phyloP scores from a whole-genome alignment of 2,888 invertebrate species.

The Dromius quadrimaculatus region DNA sequence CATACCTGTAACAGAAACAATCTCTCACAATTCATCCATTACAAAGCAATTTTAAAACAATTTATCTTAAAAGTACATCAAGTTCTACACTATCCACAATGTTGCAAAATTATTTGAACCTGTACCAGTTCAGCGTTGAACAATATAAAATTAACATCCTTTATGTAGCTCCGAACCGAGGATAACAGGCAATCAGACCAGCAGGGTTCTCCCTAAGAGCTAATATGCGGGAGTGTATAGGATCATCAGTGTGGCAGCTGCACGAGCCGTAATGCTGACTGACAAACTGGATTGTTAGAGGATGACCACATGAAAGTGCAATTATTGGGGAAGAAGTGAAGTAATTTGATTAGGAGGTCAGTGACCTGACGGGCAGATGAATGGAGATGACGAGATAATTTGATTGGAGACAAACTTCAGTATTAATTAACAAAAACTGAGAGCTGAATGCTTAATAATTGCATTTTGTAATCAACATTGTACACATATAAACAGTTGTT shows the following conservation, averaged over 20 bases:
- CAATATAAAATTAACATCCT: constrained; percentile 27
- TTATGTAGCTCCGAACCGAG: constrained; percentile 19
- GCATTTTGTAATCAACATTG: no score
- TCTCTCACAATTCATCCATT: background rate
- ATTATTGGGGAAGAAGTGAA: constrained; percentile 4
- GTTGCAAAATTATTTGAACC: constrained; percentile 17
- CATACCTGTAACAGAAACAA: constrained; percentile 19
- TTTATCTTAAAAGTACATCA: constrained; percentile 3
- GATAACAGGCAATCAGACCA: constrained; percentile 35
- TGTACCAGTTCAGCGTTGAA: background rate
- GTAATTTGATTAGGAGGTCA: background rate
- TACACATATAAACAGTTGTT: no score
- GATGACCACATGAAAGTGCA: constrained; percentile 5
- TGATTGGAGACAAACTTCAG: no score
- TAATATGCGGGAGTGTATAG: background rate
- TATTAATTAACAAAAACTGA: no score
- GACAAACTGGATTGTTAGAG: constrained; percentile 8
- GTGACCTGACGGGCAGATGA: background rate
- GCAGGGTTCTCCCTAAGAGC: background rate
- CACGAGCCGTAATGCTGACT: background rate
- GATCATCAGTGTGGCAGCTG: constrained; percentile 1
- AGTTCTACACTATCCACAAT: constrained; percentile 1
- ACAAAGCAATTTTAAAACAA: background rate
- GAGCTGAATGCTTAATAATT: no score
- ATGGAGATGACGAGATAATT: no score